phyloP scores from a whole-genome alignment of 92 coral and sea anemone species.

The Epizoanthus illoricatus region DNA sequence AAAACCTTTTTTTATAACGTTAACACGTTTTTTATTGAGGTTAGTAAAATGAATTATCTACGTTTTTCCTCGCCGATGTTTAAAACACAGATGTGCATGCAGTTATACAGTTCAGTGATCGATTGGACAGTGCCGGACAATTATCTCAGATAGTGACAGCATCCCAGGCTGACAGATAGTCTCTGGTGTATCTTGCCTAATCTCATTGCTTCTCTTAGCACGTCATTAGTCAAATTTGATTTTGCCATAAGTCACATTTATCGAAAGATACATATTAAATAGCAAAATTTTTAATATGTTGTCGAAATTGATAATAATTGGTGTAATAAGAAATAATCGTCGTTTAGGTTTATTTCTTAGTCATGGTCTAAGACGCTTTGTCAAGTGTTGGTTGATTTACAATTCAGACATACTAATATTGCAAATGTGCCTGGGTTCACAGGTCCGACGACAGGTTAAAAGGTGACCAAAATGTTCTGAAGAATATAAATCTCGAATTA shows the following conservation, averaged over 20 bases:
- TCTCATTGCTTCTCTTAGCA: conserved; percentile 16
- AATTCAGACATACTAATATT: neutral
- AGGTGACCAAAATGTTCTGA: neutral
- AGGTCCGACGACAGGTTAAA: conserved; percentile 1
- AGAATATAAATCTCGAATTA: neutral
- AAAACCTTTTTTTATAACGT: too few species aligned
- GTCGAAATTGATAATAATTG: conserved; percentile 13
- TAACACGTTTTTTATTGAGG: too few species aligned
- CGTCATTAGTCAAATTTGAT: neutral
- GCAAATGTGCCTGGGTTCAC: too few species aligned
- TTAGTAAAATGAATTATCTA: too few species aligned
- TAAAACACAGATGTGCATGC: too few species aligned
- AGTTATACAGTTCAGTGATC: too few species aligned
- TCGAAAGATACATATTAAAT: neutral
- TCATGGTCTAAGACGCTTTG: neutral
- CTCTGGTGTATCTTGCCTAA: neutral
- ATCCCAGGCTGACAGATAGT: neutral
- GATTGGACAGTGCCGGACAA: too few species aligned
- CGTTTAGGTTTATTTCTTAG: neutral
- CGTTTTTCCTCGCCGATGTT: too few species aligned
- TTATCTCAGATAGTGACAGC: neutral
- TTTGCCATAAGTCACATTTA: conserved; percentile 1
- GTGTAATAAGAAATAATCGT: conserved; percentile 9
- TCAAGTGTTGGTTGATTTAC: neutral
- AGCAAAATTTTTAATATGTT: conserved; percentile 4